Evolutionary conservation across 2,797 vertebrate genomes (phyloP), one percentile per base, ranked within the genome.

Genomic region (Coranthus polyacanthus): DNA sequence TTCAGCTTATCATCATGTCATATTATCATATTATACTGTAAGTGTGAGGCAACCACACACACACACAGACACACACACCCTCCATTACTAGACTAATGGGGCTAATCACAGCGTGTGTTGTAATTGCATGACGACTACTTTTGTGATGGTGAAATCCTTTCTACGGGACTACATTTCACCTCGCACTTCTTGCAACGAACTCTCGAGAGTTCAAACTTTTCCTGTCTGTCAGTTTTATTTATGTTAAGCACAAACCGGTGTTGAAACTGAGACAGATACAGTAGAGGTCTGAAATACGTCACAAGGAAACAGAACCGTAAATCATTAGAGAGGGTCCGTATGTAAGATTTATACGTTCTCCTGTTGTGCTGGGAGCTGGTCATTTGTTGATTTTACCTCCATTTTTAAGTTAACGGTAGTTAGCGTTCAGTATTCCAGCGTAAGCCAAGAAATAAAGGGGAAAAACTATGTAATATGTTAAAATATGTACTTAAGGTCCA

Each of bases 71-170:
- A n/a, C n/a, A n/a, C n/a, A 39, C 47, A 17, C 47, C 18, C 37
- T 15, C 11, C 36, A 36, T n/a, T n/a, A 12, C 47, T 38, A 36
- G 18, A 32, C 32, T 56, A 56, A 55, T 46, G 16, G 1, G 13
- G 12, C 50, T 47, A 46, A 73, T 76, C 62, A 37, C 54, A 72
- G 62, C 22, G 26, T 17, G 43, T 54, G 20, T 22, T 11, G 51
- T 71, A 46, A 56, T 76, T 51, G 63, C 16, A 38, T 5, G 58
- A 68, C 24, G 57, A 78, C 39, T 41, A 9, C 13, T 26, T 70
- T 60, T 58, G 49, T 69, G 42, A 12, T 38, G 21, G 20, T 38
- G 12, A 68, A 49, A 42, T 6, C 44, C 18, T 42, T 39, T 11
- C 41, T 13, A 0, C n/a, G 46, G 68, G 73, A 71, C 47, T 79